These are phyloP conservation scores for Drosophila orena DNA, from an alignment of 1,140 invertebrate genomes.

Conservation along the genomic window DNA sequence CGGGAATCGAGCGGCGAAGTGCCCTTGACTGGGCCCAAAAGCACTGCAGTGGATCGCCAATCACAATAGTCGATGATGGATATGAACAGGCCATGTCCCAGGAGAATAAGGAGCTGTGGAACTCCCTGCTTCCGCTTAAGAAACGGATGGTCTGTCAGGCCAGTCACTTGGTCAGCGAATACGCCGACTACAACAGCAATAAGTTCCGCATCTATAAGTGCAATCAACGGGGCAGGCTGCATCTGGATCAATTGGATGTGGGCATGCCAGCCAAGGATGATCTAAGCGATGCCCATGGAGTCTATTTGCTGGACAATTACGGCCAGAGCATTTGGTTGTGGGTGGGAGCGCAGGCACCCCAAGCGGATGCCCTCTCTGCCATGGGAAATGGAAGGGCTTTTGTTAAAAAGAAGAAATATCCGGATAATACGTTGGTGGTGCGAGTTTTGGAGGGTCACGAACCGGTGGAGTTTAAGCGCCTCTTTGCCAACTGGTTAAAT, in stretches of 20 bases:
- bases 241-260: conserved; percentile 94
- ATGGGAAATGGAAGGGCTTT: conserved; percentile 95
- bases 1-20: conserved; percentile 70
- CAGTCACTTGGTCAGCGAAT: conserved; percentile 71
- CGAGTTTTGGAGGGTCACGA: conserved; percentile 93
- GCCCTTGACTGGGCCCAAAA: conserved; percentile 85
- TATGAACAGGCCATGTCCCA: conserved; percentile 90
- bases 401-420: conserved; percentile 94
- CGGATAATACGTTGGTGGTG: conserved; percentile 90
- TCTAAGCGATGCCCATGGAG: conserved; percentile 87
- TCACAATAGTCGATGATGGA: conserved; percentile 94
- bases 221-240: conserved; percentile 91
- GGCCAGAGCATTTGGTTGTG: conserved; percentile 95
- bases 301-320: conserved; percentile 95
- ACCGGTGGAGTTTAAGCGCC: conserved; percentile 93
- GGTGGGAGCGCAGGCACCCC: conserved; percentile 91
- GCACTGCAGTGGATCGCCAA: conserved; percentile 84
- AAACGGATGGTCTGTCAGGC: conserved; percentile 87
- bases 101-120: conserved; percentile 88
- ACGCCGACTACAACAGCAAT: conserved; percentile 65
- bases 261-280: conserved; percentile 93
- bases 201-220: conserved; percentile 89
- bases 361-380: conserved; percentile 90
- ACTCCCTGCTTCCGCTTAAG: conserved; percentile 89
- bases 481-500: conserved; percentile 92